Evolutionary conservation across 92 coral and sea anemone species (phyloP).

Genomic region (Palythoa heliodiscus): DNA sequence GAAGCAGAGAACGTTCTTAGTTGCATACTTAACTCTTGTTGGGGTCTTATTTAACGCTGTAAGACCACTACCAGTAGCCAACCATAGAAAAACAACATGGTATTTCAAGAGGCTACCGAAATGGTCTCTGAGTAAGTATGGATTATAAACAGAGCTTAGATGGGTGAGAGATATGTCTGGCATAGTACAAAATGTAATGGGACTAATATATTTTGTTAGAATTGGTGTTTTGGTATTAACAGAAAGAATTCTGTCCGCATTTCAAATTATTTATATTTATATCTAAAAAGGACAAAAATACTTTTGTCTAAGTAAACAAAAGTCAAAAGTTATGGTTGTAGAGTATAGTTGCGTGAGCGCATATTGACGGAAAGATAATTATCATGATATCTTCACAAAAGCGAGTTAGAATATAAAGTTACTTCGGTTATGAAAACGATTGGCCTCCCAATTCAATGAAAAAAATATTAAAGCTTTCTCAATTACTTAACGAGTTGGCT

Average conservation of each 20-base stretch:
- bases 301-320: neutral
- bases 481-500: too few species aligned
- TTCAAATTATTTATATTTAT: neutral
- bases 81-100: constrained; percentile 1
- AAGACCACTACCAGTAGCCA: neutral
- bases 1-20: neutral
- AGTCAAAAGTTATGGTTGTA: neutral
- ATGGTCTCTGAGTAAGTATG: constrained; percentile 2
- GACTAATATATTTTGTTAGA: neutral
- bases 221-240: neutral
- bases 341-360: neutral
- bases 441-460: too few species aligned
- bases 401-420: neutral
- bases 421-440: neutral
- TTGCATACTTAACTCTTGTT: neutral
- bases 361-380: neutral
- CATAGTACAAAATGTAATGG: neutral
- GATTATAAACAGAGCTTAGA: neutral
- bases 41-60: neutral
- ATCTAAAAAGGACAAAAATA: neutral
- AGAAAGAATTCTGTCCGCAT: neutral
- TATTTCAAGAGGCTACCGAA: constrained; percentile 8
- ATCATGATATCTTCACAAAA: neutral
- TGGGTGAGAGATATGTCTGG: neutral
- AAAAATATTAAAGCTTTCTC: too few species aligned